Evolutionary conservation across 1,140 invertebrate species (phyloP), one percentile per base, ranked within the genome.

Genomic region (Pseudomyrmex gracilis): DNA sequence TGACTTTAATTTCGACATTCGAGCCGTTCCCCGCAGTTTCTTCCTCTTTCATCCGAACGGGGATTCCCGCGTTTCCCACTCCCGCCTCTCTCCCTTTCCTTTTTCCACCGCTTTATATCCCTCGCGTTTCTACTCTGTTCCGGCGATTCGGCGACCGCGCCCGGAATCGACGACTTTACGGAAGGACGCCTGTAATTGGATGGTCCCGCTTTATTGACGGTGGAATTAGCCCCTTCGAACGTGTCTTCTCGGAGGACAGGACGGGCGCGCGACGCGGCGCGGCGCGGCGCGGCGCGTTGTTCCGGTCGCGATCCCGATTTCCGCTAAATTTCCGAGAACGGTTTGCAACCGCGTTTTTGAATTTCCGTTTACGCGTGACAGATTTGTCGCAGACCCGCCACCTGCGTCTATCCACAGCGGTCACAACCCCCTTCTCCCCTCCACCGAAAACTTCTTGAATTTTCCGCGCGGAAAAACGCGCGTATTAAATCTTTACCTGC

Each of bases 1-100:
- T 87, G 86, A 82, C 70, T 89, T 89, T 86, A 89, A 89, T 89
- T 89, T 89, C 86, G 80, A 85, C 87, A 87, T 83, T 77, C 57
- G 73, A 57, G 55, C 61, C 34, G 67, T n/a, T 57, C n/a, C n/a
- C 45, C 55, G n/a, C 15, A 71, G 17, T 34, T 34, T 20, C 17
- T 17, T 66, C 15, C 73, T 45, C 61, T 49, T 55, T 83, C 49
- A 43, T 12, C 12, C 20, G 9, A 4, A 10, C 58, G 1, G 34
- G 1, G 34, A 34, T 34, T 34, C 34, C 5, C 34, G 13, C n/a
- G n/a, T n/a, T 51, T 34, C 13, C 20, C 15, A 8, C 15, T 7
- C 1, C 17, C 53, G 55, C 13, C 4, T 34, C 51, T 66, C 20
- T 15, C 45, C 61, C 17, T 10, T 12, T 8, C 58, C 2, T 47